Evolutionary conservation across 2,113 vertebrate species (phyloP).

Genomic region (Eurystomus gularis): DNA sequence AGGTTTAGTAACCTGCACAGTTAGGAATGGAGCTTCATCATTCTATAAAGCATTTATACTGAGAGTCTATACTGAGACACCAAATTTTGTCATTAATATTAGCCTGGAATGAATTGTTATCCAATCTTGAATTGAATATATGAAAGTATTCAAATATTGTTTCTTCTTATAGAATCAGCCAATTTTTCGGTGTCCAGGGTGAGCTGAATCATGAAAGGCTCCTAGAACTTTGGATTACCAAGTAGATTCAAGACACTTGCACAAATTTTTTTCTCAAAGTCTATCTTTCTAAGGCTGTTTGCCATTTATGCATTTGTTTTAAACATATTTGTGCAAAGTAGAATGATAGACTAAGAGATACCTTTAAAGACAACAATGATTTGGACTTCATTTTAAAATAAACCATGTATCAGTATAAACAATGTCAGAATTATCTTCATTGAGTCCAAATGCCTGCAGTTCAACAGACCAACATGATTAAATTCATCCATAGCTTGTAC

Average conservation of each 20-base stretch:
- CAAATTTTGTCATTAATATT: not conserved
- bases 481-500: not conserved
- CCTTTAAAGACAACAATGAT: not conserved
- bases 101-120: not conserved
- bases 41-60: not conserved
- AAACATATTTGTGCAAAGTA: not conserved
- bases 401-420: not conserved
- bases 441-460: not conserved
- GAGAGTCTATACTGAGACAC: fast-evolving
- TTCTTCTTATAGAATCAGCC: not conserved
- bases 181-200: not conserved
- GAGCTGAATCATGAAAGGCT: not conserved
- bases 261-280: not conserved
- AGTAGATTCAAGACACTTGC: not conserved
- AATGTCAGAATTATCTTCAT: not conserved
- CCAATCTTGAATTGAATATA: not conserved
- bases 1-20: not conserved
- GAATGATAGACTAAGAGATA: not conserved
- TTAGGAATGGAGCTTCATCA: not conserved
- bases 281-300: not conserved
- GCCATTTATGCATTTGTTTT: not conserved
- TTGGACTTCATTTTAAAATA: not conserved
- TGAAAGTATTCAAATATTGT: not conserved
- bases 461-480: not conserved
- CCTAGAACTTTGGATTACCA: not conserved